Base-by-base conservation (phyloP, 2,113 vertebrate species). In the Notarius lentiginosus region DNA sequence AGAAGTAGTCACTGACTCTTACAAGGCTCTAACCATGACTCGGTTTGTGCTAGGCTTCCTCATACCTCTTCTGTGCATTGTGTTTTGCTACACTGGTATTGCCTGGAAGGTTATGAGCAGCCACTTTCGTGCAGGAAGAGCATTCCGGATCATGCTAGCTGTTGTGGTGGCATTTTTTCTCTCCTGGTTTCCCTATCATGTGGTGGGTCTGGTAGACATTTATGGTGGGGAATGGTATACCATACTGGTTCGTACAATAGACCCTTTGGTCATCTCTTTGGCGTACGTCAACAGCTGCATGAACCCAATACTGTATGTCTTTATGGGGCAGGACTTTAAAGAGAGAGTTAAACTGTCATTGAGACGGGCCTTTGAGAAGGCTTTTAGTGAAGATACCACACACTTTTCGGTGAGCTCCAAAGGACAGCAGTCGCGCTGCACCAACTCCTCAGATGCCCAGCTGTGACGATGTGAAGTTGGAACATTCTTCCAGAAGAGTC, bases 231-330 rank as follows among this genome's bases (percentile, higher is more conserved):
- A 80, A 1, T 22, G 24, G 1, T 73, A n/a, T 11, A 51, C 27
- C 15, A 22, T 0, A 0, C 4, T 6, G 58, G 89, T 75, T 4
- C 0, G 0, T 2, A 4, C 15, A 6, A 92, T 95, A 87, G 94
- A 97, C 83, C 88, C 89, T 0, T 70, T 96, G 73, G 90, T 92
- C 18, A 68, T 85, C 70, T 92, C 94, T 20, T 87, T 97, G 9
- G 96, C 95, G 0, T 96, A 95, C 9, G 84, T 92, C 79, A 97
- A 97, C 90, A 97, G 96, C 90, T 97, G 96, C 89, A 91, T 96
- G 79, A 96, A 96, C 87, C 96, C 96, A 4, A 86, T 92, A 2
- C 92, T 97, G 56, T 97, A 97, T 3, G 95, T 95, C 56, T 94
- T 96, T 73, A 91, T 96, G 92, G 96, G 96, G 5, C 94, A 86